Base-by-base conservation (phyloP, 2,797 vertebrate species). In the Lithobates pipiens region DNA sequence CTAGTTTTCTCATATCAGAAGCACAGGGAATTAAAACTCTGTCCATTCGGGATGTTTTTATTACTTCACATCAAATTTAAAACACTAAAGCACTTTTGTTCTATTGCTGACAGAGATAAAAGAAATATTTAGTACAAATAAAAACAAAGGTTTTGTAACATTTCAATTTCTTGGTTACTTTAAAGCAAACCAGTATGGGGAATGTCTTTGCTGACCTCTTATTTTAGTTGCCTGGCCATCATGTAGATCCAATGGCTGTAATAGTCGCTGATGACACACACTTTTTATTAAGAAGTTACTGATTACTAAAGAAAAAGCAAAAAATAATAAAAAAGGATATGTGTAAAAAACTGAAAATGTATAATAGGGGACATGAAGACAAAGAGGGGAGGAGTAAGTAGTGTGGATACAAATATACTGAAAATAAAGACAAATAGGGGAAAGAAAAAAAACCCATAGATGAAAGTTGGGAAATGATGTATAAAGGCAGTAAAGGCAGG, bases 1-100 rank as follows among this genome's bases (percentile, higher is more conserved):
- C 42, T 44, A 82, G 69, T 73, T 82, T 74, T 65, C 70, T 73
- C 27, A 32, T 25, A 50, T 68, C 77, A 67, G 39, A 80, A 61
- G 79, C 79, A 61, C 46, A 21, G 79, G 68, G 79, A 80, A 80
- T 80, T 72, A 80, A 80, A 80, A 72, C 23, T 25, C 21, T 21
- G 78, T 34, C 46, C 78, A 61, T 39, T 16, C 1, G 44, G 57
- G 68, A 61, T 34, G 10, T 80, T 72, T 44, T 72, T 80, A 80
- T 80, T 71, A 70, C 61, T 80, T 80, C 79, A 80, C 29, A 72
- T 72, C 29, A 72, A 80, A 72, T 80, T 36, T 57, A 71, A 39
- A 61, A 10, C 13, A 8, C 46, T 15, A 72, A 72, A 80, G 54
- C 57, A 72, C 71, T 57, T 61, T 34, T 80, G 25, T 80, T 57